Evolutionary conservation across 2,113 vertebrate genomes (phyloP), one percentile per base, ranked within the genome.

Genomic region (Hystrix cristata): DNA sequence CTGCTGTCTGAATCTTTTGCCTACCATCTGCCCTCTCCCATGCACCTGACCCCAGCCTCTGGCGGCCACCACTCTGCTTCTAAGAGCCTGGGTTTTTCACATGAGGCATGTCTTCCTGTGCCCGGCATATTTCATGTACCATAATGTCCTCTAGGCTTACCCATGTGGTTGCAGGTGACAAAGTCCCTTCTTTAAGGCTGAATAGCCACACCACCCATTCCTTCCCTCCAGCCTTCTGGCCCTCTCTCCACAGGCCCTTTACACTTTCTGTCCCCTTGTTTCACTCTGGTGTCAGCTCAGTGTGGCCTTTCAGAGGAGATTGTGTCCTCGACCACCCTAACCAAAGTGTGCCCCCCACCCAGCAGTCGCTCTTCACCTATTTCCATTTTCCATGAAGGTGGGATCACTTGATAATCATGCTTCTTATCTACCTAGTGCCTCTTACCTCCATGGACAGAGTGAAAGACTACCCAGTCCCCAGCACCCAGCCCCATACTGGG

Each of bases 401-500:
- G 1, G 8, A 7, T 0, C 5, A 7, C 4, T 31, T 1, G 27
- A 2, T 3, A 8, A 18, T 11, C 1, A 23, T 6, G 15, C 2
- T 65, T 13, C 59, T 74, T 31, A 1, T n/a, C 23, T 31, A 16
- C 3, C 71, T 3, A 2, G 4, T 5, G 8, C n/a, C 53, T 79
- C 27, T 2, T 43, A 19, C 43, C 6, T 53, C 13, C 11, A 31
- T 18, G 46, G 23, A n/a, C 43, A 13, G 46, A 43, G 23, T 5
- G 59, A 48, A 4, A 14, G 29, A 2, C 12, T 38, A 13, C 21
- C 3, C 7, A 19, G 3, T 13, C 4, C 0, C 38, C 43, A 85
- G 78, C 38, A 27, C 19, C 27, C 18, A 19, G 38, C 7, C 31
- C 5, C 3, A 7, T 1, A 1, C 7, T 13, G 27, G 71, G 60